phyloP scores from a whole-genome alignment of 2,113 vertebrate species.

The Hemicordylus capensis region DNA sequence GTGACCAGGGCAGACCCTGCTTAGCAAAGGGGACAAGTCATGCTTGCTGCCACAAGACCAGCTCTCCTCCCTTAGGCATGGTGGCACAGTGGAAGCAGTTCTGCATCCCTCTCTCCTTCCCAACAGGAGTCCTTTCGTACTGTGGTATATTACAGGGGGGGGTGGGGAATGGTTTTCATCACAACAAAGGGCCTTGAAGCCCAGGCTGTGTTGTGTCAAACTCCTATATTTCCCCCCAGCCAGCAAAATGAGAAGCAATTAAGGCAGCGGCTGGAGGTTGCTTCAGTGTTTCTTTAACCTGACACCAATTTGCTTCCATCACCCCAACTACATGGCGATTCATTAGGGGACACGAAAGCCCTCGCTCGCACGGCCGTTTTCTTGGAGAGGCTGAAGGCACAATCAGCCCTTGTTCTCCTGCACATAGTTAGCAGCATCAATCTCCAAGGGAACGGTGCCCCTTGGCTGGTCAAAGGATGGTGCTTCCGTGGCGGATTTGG shows the following conservation, averaged over 20 bases:
- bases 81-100: not conserved
- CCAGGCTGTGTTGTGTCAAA: not conserved
- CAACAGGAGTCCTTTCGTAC: not conserved
- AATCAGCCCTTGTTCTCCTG: not conserved
- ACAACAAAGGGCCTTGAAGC: not conserved
- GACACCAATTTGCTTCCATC: constrained; percentile 28
- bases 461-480: not conserved
- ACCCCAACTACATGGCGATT: not conserved
- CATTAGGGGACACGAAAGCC: not conserved
- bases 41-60: no score
- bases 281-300: not conserved
- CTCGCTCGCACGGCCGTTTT: not conserved
- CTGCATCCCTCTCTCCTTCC: not conserved
- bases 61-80: no score
- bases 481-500: not conserved
- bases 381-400: not conserved
- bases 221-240: not conserved
- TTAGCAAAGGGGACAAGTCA: no score
- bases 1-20: no score
- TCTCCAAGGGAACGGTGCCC: not conserved
- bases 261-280: not conserved
- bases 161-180: constrained; percentile 6
- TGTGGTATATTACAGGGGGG: not conserved
- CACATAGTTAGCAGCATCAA: not conserved
- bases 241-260: constrained; percentile 6